Evolutionary conservation across 2,888 invertebrate genomes (phyloP).

Genomic region (Phlogophora meticulosa): DNA sequence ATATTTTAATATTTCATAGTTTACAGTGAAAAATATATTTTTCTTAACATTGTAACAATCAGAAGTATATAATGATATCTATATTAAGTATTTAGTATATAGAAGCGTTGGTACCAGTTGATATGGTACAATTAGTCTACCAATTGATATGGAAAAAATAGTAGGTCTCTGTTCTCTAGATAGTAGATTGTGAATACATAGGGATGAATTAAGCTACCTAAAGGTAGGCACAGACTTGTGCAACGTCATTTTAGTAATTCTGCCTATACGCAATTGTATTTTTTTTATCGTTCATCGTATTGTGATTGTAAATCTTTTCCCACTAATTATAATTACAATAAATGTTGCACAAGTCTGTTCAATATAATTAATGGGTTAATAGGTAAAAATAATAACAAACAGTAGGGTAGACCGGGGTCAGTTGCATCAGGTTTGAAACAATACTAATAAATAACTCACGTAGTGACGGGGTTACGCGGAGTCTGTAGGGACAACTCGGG

Average conservation of each 20-base stretch:
- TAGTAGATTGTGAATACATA: background rate
- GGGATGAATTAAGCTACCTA: background rate
- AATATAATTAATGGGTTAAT: slow-evolving; percentile 1
- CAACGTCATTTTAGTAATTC: background rate
- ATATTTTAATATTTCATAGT: slow-evolving; percentile 29
- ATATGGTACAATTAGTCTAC: background rate
- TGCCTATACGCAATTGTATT: background rate
- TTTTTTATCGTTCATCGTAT: background rate
- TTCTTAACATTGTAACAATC: slow-evolving; percentile 17
- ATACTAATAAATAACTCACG: slow-evolving; percentile 35
- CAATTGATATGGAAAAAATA: background rate
- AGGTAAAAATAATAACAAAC: slow-evolving; percentile 7
- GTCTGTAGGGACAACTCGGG: slow-evolving; percentile 16
- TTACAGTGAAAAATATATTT: slow-evolving; percentile 42
- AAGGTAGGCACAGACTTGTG: background rate
- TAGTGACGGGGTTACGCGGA: background rate
- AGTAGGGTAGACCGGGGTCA: slow-evolving; percentile 24
- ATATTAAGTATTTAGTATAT: background rate
- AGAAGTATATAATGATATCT: slow-evolving; percentile 18
- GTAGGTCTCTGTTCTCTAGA: slow-evolving; percentile 3
- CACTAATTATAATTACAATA: background rate
- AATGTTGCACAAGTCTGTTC: background rate
- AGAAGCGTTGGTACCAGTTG: slow-evolving; percentile 7
- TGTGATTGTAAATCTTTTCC: background rate
- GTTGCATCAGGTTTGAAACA: slow-evolving; percentile 16